Percentiles rank a stretch among this genome's conserved stretches.
Evolutionary conservation across 2,888 invertebrate species (phyloP).

Genomic region (Andricus curvator): DNA sequence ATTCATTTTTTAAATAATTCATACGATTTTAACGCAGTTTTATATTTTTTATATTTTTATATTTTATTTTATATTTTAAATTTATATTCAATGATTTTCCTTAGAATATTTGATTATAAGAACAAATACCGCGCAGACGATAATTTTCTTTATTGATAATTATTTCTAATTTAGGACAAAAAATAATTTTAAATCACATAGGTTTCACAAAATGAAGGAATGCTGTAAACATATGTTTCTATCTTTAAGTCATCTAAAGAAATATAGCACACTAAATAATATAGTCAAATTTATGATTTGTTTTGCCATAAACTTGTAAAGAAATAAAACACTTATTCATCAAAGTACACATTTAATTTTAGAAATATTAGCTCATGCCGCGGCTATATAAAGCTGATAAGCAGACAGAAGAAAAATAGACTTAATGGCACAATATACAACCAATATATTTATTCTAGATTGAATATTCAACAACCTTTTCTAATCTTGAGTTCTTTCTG

Average conservation of each 20-base stretch:
- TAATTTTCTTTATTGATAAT: neutral
- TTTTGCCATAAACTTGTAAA: neutral
- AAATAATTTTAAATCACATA: no score
- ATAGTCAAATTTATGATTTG: neutral
- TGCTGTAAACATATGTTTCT: no score
- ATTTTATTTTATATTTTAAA: no score
- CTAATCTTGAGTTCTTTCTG: neutral
- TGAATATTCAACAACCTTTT: neutral
- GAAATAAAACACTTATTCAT: neutral
- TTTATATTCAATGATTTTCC: no score
- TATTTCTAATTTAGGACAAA: neutral
- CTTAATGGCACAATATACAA: neutral
- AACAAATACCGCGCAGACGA: neutral
- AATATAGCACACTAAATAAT: no score
- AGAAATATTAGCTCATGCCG: neutral
- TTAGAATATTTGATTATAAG: no score
- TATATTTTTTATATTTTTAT: no score
- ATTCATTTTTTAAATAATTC: constrained; percentile 10
- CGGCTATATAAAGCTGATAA: neutral
- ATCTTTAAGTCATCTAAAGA: no score
- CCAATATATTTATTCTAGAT: neutral
- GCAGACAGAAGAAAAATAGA: neutral
- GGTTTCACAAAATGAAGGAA: no score
- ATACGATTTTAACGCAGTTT: neutral
- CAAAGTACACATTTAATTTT: neutral